Evolutionary conservation across 2,113 vertebrate genomes (phyloP).

Genomic region (Cynoglossus semilaevis): DNA sequence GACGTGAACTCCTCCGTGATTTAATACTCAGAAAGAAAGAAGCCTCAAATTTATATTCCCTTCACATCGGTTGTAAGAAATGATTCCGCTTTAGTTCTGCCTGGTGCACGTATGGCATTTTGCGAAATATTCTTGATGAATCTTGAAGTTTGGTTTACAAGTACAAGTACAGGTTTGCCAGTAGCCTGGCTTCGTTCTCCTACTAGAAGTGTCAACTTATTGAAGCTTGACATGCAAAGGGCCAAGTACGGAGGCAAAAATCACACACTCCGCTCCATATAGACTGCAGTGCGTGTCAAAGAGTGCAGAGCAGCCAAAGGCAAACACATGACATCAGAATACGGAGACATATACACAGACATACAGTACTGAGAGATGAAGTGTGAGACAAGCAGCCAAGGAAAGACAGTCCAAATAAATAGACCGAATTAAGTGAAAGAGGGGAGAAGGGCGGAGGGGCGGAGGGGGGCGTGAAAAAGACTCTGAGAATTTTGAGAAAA

Average conservation of each 20-base stretch:
- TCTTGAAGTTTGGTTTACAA: not conserved
- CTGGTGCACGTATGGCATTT: not conserved
- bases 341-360: constrained; percentile 17
- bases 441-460: constrained; percentile 12
- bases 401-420: constrained; percentile 33
- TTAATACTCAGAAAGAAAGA: constrained; percentile 8
- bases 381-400: constrained; percentile 35
- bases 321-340: constrained; percentile 69
- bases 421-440: constrained; percentile 34
- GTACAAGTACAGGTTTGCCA: not conserved
- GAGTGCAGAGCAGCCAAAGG: constrained; percentile 43
- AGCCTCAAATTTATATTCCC: not conserved
- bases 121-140: not conserved
- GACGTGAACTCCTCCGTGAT: not conserved
- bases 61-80: constrained; percentile 1
- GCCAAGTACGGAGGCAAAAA: constrained; percentile 65
- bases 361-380: constrained; percentile 43
- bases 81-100: not conserved
- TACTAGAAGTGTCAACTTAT: constrained; percentile 48
- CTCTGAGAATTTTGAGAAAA: constrained; percentile 13
- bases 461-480: not conserved
- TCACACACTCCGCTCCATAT: constrained; percentile 53
- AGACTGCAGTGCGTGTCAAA: constrained; percentile 49
- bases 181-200: not conserved
- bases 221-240: constrained; percentile 51